These are phyloP conservation scores for Chondrilla cf. caribensis DNA, from an alignment of 37 sponge, comb jelly and placozoan species.

Conservation along the genomic window DNA sequence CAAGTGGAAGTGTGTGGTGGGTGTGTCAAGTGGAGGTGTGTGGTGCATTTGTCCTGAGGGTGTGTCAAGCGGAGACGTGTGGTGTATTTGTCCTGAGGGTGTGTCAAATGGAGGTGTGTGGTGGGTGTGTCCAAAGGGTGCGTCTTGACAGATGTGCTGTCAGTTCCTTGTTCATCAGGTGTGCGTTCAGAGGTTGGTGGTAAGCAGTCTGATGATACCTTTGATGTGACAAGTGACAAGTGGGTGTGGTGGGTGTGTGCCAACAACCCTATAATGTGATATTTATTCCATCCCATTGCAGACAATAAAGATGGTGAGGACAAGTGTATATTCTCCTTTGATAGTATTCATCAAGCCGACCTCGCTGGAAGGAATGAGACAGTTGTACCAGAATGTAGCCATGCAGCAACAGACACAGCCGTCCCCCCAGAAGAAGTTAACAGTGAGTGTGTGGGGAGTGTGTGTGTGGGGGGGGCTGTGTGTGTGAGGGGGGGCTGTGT, in stretches of 20 bases:
- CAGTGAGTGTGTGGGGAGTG: conserved; percentile 10
- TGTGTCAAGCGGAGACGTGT: neutral
- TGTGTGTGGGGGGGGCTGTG: neutral
- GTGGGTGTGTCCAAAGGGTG: neutral
- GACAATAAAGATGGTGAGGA: conserved; percentile 72
- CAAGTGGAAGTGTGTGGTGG: neutral
- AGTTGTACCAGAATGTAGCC: conserved; percentile 49
- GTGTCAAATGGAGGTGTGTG: neutral
- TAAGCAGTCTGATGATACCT: too few relatives aligned
- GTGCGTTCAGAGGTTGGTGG: too few relatives aligned
- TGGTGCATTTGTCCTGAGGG: neutral
- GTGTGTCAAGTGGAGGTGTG: neutral
- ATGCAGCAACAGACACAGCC: conserved; percentile 50
- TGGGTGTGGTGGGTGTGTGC: neutral
- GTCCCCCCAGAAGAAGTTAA: conserved; percentile 29
- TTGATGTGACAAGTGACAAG: too few relatives aligned
- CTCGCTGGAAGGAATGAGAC: conserved; percentile 42
- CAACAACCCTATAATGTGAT: too few relatives aligned
- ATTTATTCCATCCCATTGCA: neutral
- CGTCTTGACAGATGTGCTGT: neutral
- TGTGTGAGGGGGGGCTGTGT: too few relatives aligned
- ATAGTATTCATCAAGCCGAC: conserved; percentile 69
- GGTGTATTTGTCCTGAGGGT: neutral
- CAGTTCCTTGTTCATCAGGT: neutral
- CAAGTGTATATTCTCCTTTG: conserved; percentile 58